A percentile compares a stretch with the other conserved stretches of the same genome.
These are phyloP conservation scores for Cygnus atratus DNA, from an alignment of 2,113 vertebrate species.

Conservation along the genomic window DNA sequence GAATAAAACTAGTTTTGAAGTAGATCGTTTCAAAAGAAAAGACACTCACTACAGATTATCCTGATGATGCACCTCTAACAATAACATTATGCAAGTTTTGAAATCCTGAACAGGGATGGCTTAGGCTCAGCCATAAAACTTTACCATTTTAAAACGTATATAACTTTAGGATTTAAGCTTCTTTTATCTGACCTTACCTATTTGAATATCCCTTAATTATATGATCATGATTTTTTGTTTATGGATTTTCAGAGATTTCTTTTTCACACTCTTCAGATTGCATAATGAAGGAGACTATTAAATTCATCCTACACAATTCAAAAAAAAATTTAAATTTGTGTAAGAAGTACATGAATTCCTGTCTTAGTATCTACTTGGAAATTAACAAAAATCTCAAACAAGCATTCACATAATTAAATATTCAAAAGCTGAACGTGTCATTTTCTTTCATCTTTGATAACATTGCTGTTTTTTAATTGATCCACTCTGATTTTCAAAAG, in stretches of 20 bases:
- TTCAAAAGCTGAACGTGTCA: background rate
- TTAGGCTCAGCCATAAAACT: background rate
- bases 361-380: background rate
- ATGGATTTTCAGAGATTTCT: background rate
- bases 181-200: background rate
- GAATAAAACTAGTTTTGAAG: background rate
- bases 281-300: background rate
- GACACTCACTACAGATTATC: background rate
- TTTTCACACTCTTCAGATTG: background rate
- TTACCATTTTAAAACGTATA: background rate
- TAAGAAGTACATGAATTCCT: background rate
- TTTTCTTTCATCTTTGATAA: background rate
- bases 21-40: background rate
- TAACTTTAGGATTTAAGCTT: background rate
- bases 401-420: background rate
- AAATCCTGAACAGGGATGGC: background rate
- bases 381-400: background rate
- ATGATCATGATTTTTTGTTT: background rate
- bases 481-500: background rate
- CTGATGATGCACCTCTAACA: fast-evolving
- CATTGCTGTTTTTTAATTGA: background rate
- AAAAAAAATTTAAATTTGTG: background rate
- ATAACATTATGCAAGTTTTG: background rate
- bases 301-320: background rate
- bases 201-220: background rate